Percentiles rank a stretch among this genome's conserved stretches.
phyloP scores from a whole-genome alignment of 1,140 invertebrate species.

The Coenobita brevimanus region DNA sequence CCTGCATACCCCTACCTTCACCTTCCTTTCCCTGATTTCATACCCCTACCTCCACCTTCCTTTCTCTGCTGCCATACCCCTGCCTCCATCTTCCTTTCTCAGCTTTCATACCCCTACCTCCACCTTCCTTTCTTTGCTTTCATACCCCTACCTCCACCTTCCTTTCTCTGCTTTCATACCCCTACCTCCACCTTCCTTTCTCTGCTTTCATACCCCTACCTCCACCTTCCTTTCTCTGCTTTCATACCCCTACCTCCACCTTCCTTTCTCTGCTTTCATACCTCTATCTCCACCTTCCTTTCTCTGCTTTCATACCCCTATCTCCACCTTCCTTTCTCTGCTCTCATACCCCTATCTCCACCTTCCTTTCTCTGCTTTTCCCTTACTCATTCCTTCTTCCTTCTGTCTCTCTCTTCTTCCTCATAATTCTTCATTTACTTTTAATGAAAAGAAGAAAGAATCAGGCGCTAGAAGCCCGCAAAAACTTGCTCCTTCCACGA shows the following conservation, averaged over 20 bases:
- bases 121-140: background rate
- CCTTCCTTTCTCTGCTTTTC: too few relatives aligned
- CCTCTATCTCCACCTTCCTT: background rate
- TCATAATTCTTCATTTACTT: too few relatives aligned
- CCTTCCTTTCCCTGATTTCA: background rate
- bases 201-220: background rate
- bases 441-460: too few relatives aligned
- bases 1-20: background rate
- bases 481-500: too few relatives aligned
- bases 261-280: background rate
- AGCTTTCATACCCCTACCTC: background rate
- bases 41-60: background rate
- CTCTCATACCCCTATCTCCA: background rate
- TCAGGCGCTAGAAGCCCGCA: too few relatives aligned
- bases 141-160: background rate
- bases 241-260: background rate
- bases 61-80: background rate
- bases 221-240: background rate
- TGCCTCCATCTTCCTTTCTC: background rate
- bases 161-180: background rate
- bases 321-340: background rate
- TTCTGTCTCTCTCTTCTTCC: too few relatives aligned
- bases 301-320: background rate
- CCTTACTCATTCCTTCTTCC: too few relatives aligned
- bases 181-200: background rate